Base-by-base conservation (phyloP, 2,888 invertebrate genomes). In the Arctia plantaginis region DNA sequence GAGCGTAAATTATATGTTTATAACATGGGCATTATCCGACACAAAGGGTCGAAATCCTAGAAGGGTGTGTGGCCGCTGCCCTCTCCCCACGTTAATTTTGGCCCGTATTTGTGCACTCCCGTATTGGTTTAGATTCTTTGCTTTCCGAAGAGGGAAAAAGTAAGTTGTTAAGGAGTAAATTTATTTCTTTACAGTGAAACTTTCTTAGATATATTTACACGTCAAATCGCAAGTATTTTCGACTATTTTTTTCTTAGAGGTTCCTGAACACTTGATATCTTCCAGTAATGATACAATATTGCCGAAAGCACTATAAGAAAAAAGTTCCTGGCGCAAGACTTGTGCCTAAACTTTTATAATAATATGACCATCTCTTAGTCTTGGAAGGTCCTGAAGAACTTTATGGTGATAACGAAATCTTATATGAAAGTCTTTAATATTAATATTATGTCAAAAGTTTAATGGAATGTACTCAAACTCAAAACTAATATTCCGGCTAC, bases 71-170 rank as follows among this genome's bases (percentile, higher is more conserved):
- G 77, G 66, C 74, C 71, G 71, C 71, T 76, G 71, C 72, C 80
- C 80, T 79, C 81, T 77, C 82, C 79, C 77, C 66, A 74, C 80
- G 80, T 81, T 85, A 85, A 84, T 86, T 83, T 81, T 81, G 80
- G 79, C 92, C 93, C 92, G 90, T 93, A 92, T 94, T 93, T 93
- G 90, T 91, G 89, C 86, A 87, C 89, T 88, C 88, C 87, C 89
- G 88, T 91, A 91, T 92, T 91, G 89, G 89, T 85, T 90, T 88
- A 90, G 87, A 90, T 87, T 89, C 90, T 90, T 88, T 87, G 79
- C 86, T 84, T 81, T 79, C 73, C 65, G 75, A 80, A 71, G 76
- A 81, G 74, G 71, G 82, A 77, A n/a, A 69, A 80, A 69, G 41
- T 68, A 44, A 80, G 76, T 81, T 74, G 78, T 79, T 72, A 71